phyloP scores from a whole-genome alignment of 2,888 invertebrate species.

The Drosophila buzzatii region DNA sequence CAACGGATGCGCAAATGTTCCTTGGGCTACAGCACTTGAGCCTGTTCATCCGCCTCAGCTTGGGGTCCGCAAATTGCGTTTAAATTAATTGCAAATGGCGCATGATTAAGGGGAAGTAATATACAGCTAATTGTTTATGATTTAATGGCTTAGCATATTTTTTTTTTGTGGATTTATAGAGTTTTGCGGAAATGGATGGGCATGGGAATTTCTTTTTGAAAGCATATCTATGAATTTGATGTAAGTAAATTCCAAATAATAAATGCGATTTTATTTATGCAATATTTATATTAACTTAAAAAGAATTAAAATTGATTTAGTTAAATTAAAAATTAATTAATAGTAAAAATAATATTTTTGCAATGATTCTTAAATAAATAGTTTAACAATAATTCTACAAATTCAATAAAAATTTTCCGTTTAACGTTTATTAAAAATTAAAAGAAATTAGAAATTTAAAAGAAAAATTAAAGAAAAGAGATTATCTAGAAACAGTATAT shows the following conservation, averaged over 20 bases:
- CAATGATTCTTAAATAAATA: no score
- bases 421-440: no score
- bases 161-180: background rate
- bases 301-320: no score
- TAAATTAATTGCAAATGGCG: conserved; percentile 80
- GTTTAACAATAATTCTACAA: no score
- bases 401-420: no score
- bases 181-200: background rate
- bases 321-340: no score
- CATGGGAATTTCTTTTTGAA: background rate
- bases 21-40: conserved; percentile 32
- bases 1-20: conserved; percentile 63
- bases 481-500: no score
- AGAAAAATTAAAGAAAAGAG: no score
- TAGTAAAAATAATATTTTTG: no score
- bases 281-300: no score
- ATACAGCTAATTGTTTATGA: conserved; percentile 75
- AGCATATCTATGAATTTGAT: background rate
- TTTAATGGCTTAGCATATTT: conserved; percentile 61
- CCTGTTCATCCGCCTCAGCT: conserved; percentile 51
- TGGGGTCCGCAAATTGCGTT: conserved; percentile 76
- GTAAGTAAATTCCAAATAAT: background rate
- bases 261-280: no score
- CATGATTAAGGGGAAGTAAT: conserved; percentile 80
- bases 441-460: no score